phyloP scores from a whole-genome alignment of 2,888 invertebrate species.

The Drosophila nr. perissopoda region DNA sequence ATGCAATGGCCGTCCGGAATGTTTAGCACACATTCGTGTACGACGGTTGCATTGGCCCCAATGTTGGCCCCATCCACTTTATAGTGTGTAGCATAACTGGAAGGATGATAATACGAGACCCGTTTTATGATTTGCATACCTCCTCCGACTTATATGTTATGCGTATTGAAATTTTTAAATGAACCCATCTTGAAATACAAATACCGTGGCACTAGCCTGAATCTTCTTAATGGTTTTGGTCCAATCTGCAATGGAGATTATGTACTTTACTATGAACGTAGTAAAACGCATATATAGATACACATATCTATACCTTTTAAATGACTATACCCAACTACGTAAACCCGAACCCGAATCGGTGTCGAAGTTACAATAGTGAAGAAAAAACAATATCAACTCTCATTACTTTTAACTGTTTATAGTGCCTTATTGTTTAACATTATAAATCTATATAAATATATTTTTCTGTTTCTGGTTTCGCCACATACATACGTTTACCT shows the following conservation, averaged over 20 bases:
- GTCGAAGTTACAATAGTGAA: slow-evolving; percentile 7
- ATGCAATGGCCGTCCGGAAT: slow-evolving; percentile 79
- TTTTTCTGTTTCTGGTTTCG: slow-evolving; percentile 15
- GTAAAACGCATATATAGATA: slow-evolving; percentile 71
- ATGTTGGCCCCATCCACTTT: slow-evolving; percentile 30
- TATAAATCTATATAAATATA: slow-evolving; percentile 2
- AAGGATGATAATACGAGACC: slow-evolving; percentile 27
- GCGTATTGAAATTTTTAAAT: slow-evolving; percentile 50
- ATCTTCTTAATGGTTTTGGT: slow-evolving; percentile 85
- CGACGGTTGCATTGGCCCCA: slow-evolving; percentile 76
- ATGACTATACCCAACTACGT: slow-evolving; percentile 15
- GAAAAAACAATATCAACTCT: not conserved
- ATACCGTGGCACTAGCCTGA: slow-evolving; percentile 83
- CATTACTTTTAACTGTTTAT: slow-evolving; percentile 24
- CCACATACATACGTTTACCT: slow-evolving; percentile 10
- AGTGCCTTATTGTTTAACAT: slow-evolving; percentile 24
- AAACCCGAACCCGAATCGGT: slow-evolving; percentile 12
- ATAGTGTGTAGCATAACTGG: slow-evolving; percentile 57
- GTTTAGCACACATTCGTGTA: slow-evolving; percentile 73
- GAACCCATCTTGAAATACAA: slow-evolving; percentile 30
- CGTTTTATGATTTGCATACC: slow-evolving; percentile 48
- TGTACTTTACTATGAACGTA: slow-evolving; percentile 85
- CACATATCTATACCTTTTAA: slow-evolving; percentile 15
- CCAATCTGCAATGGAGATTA: slow-evolving; percentile 85
- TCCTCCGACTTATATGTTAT: slow-evolving; percentile 38